A percentile compares a stretch with the other conserved stretches of the same genome.
Evolutionary conservation across 2,888 invertebrate genomes (phyloP).

Genomic region (Clistopyga incitator): DNA sequence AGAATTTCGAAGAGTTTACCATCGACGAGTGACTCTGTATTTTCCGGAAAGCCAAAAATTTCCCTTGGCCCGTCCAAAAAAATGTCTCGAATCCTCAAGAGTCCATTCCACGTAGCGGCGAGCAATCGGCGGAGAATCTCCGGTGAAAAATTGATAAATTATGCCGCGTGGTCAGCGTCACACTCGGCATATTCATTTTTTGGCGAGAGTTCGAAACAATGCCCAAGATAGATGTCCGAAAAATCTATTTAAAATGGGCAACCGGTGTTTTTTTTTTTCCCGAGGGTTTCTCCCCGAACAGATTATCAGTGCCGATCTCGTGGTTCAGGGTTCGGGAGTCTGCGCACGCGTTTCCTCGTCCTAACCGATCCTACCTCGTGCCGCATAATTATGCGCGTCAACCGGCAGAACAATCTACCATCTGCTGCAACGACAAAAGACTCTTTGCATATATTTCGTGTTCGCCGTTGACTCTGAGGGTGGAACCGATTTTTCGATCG

Average conservation of each 20-base stretch:
- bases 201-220: slow-evolving; percentile 76
- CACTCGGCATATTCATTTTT: slow-evolving; percentile 69
- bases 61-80: slow-evolving; percentile 15
- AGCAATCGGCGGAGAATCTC: slow-evolving; percentile 71
- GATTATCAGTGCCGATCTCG: slow-evolving; percentile 73
- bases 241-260: slow-evolving; percentile 74
- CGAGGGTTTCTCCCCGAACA: slow-evolving; percentile 36
- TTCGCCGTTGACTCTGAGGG: slow-evolving; percentile 6
- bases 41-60: not conserved
- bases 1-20: not conserved
- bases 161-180: slow-evolving; percentile 71
- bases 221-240: slow-evolving; percentile 74
- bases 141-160: slow-evolving; percentile 76
- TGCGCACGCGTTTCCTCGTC: slow-evolving; percentile 62
- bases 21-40: not conserved
- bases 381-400: slow-evolving; percentile 73
- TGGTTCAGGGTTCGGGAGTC: slow-evolving; percentile 62
- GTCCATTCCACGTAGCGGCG: slow-evolving; percentile 10
- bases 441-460: slow-evolving; percentile 12
- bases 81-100: slow-evolving; percentile 8
- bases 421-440: slow-evolving; percentile 8
- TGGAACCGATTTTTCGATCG: slow-evolving; percentile 1
- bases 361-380: slow-evolving; percentile 71
- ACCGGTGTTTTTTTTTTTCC: slow-evolving; percentile 32
- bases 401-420: slow-evolving; percentile 38